Evolutionary conservation across 1,140 invertebrate genomes (phyloP), one percentile per base, ranked within the genome.

Genomic region (Armadillidium nasatum): DNA sequence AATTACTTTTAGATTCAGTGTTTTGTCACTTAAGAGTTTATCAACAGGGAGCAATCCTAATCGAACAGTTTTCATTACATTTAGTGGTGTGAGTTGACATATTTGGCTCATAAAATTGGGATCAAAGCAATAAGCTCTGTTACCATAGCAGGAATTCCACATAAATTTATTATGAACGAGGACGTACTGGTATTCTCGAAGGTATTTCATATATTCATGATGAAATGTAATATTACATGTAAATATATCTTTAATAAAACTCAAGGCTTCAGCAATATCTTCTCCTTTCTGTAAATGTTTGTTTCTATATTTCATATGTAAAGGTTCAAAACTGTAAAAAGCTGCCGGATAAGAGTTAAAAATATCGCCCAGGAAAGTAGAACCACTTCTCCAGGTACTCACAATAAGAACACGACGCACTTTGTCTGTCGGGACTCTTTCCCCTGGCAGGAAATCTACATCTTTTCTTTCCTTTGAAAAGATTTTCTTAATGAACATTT

Each of bases 321-420:
- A 72, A 9, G 79, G 79, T 22, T 80, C 79, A 22, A 76, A 81
- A 68, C 79, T 81, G 72, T 76, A 81, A 72, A 76, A 81, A 2
- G 78, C 69, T 9, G 78, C 80, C 7, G 80, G 80, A 72, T 80
- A 79, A 6, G 78, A 71, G 9, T 73, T 78, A 7, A 81, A 46
- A 15, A 81, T 67, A 71, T 81, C 80, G 3, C 80, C 80, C 11
- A 80, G 72, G 44, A 80, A 81, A 13, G 76, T 76, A 3, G 80
- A 81, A 4, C 80, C 80, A 67, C 78, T 80, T 9, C 80, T 75
- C 80, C 80, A 81, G 19, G 78, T 80, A 44, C 78, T 80, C 0
- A 81, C 43, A 13, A 81, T 73, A 0, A 81, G 33, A 7, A 80
- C 77, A 15, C 78, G 74, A 15, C 77, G 74, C 0, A 78, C 74